Evolutionary conservation across 2,797 vertebrate species (phyloP), one percentile per base, ranked within the genome.

Genomic region (Myotis myotis): DNA sequence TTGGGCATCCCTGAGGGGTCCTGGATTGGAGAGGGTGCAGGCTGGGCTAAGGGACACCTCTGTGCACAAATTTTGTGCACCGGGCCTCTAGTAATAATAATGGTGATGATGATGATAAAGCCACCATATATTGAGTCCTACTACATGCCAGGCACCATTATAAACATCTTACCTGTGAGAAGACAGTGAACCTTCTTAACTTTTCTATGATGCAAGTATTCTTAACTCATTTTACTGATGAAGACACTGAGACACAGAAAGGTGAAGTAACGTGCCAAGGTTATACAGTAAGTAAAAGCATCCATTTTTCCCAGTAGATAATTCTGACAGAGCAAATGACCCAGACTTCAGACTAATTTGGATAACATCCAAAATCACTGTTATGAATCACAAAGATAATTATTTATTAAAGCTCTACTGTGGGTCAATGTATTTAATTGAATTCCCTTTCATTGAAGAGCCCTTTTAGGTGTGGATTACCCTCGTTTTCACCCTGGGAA

Each of bases 301-400:
- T 17, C 41, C 4, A 55, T 72, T 97, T 96, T 97, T 78, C 92
- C 95, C 92, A 95, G 94, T 96, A 97, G 97, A 97, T 91, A 97
- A 80, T 91, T 95, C 75, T 97, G 96, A 97, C 83, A 97, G 84
- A 75, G 75, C 94, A 97, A 97, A 97, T 97, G 96, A 97, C 95
- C 92, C 93, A 96, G 64, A 62, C 16, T 0, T 97, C 95, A 96
- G 95, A 84, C 80, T 80, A 75, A 55, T 20, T 75, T 88, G 79
- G 30, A 13, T 20, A 33, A 41, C 33, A 62, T 70, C 92, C 72
- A 53, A 75, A 93, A 72, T 79, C 12, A 20, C 72, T 51, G 84
- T 47, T 8, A 5, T 16, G 30, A 91, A 68, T 87, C 66, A 41
- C 41, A 11, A 71, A 60, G 49, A 53, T 19, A 62, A 51, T 89